These are phyloP conservation scores for Barnardius zonarius DNA, from an alignment of 2,113 vertebrate genomes.

Conservation along the genomic window DNA sequence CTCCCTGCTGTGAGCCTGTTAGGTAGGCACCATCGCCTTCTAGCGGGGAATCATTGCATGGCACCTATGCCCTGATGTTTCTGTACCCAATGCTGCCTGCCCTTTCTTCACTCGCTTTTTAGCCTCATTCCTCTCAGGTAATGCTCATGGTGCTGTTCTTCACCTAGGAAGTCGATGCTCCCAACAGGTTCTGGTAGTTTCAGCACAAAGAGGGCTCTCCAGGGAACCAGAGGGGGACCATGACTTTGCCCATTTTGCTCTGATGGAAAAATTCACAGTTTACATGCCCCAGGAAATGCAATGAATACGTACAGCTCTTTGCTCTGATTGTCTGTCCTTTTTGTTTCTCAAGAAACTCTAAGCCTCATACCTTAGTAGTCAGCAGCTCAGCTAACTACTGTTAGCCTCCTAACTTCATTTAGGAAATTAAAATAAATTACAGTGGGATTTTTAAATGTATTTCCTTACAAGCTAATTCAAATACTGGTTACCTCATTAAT, in stretches of 20 bases:
- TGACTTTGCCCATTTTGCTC: background rate
- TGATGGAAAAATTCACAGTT: background rate
- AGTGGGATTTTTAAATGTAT: background rate
- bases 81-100: rapidly evolving
- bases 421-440: background rate
- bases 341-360: background rate
- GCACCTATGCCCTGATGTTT: background rate
- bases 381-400: background rate
- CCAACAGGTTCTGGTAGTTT: background rate
- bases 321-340: background rate
- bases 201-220: background rate
- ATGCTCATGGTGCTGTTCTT: background rate
- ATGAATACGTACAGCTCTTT: background rate
- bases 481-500: background rate
- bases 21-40: background rate
- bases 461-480: slow-evolving; percentile 18
- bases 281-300: background rate
- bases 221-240: background rate
- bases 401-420: background rate
- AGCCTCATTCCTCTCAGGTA: background rate
- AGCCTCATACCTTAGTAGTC: background rate
- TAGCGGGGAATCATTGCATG: background rate
- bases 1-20: background rate
- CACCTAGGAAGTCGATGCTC: background rate
- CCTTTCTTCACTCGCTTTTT: background rate